Conservation (phyloP, 2,113 vertebrate species). For the Girardinichthys multiradiatus region DNA sequence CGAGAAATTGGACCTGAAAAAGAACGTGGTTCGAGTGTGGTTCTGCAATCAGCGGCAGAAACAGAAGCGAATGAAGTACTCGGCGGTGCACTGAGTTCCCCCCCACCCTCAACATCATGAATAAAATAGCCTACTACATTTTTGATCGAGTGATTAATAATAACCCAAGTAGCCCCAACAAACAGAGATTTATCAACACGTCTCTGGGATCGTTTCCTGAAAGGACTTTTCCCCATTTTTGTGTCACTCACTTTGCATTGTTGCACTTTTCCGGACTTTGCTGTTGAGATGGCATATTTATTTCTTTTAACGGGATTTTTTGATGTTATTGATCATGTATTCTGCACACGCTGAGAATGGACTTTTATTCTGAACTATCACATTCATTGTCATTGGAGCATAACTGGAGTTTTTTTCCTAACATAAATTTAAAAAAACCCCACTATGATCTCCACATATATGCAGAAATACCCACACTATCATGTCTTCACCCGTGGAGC, state of each 20-base stretch:
- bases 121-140: slow-evolving; percentile 72
- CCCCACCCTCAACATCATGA: slow-evolving; percentile 57
- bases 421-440: background rate
- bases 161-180: slow-evolving; percentile 64
- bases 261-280: slow-evolving; percentile 50
- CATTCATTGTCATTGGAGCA: background rate
- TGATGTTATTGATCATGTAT: slow-evolving; percentile 48
- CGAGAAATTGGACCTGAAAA: slow-evolving; percentile 93
- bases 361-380: slow-evolving; percentile 19
- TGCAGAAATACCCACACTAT: slow-evolving; percentile 21
- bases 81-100: slow-evolving; percentile 84
- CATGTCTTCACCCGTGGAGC: slow-evolving; percentile 28
- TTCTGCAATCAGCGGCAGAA: slow-evolving; percentile 96
- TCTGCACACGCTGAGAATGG: slow-evolving; percentile 39
- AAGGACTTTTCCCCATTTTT: slow-evolving; percentile 30
- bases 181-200: slow-evolving; percentile 73
- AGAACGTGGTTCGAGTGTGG: slow-evolving; percentile 95
- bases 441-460: slow-evolving; percentile 4
- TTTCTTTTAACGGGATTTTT: slow-evolving; percentile 25
- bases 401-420: slow-evolving; percentile 5
- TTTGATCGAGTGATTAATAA: slow-evolving; percentile 75
- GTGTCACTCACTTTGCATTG: slow-evolving; percentile 46
- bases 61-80: slow-evolving; percentile 96
- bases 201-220: slow-evolving; percentile 60
- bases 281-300: slow-evolving; percentile 39